These are phyloP conservation scores for Hetaerina titia DNA, from an alignment of 2,888 invertebrate genomes.

Conservation along the genomic window DNA sequence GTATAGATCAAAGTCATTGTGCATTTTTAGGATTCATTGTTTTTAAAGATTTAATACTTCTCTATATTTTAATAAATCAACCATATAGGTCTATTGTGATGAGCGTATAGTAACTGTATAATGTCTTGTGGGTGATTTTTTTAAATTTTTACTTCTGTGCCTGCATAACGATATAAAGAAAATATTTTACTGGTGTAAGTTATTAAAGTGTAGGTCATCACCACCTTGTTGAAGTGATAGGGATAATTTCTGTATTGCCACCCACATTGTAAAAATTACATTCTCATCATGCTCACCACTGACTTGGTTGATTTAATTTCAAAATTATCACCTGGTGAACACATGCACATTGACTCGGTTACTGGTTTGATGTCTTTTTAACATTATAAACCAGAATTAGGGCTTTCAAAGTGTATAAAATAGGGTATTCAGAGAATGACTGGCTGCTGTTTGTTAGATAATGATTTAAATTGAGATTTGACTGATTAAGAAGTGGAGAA, in stretches of 20 bases:
- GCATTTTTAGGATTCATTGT: background rate
- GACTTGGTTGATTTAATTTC: background rate
- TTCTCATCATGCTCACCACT: background rate
- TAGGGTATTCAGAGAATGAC: background rate
- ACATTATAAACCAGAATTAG: background rate
- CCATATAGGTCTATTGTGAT: background rate
- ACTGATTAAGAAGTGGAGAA: background rate
- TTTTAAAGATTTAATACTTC: background rate
- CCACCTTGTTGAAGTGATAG: background rate
- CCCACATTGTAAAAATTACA: background rate
- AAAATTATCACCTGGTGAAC: background rate
- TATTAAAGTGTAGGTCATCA: background rate
- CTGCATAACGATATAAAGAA: background rate
- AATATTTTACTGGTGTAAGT: background rate
- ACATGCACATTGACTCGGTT: background rate
- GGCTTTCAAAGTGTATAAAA: background rate
- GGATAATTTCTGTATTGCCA: background rate
- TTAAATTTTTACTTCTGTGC: background rate
- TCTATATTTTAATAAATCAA: background rate
- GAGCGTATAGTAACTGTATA: background rate
- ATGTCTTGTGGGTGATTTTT: background rate
- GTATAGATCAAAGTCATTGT: background rate
- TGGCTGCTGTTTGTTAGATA: background rate
- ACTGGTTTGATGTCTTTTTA: background rate
- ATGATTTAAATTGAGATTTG: background rate